phyloP scores from a whole-genome alignment of 1,140 invertebrate species.

The Rhyzopertha dominica region DNA sequence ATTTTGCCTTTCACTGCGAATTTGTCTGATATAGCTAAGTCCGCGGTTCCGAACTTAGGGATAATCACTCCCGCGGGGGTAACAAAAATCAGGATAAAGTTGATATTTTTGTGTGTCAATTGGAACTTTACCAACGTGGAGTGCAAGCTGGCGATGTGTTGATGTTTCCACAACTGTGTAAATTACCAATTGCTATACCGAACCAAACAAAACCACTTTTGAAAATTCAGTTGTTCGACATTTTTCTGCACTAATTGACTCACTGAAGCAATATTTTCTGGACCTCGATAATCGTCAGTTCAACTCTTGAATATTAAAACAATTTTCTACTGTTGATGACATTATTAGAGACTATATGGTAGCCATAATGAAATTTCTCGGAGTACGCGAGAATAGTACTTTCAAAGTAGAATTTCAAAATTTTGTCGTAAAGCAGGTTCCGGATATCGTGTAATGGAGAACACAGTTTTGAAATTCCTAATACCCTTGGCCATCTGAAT shows the following conservation, averaged over 20 bases:
- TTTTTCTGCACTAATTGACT: constrained; percentile 14
- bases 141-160: no score
- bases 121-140: no score
- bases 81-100: no score
- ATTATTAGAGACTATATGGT: constrained; percentile 24
- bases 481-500: constrained; percentile 28
- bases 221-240: no score
- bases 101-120: no score
- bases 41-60: no score
- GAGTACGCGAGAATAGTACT: constrained; percentile 23
- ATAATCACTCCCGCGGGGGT: no score
- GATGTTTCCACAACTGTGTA: no score
- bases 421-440: constrained; percentile 28
- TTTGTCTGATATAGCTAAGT: no score
- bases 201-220: no score
- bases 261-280: constrained; percentile 24
- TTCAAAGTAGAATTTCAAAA: constrained; percentile 30
- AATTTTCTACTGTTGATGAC: constrained; percentile 21
- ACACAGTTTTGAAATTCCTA: constrained; percentile 32
- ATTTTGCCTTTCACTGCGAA: no score
- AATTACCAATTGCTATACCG: no score
- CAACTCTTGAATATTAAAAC: constrained; percentile 25
- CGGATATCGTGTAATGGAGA: constrained; percentile 26
- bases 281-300: constrained; percentile 26
- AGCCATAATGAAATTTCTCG: constrained; percentile 28